A percentile compares a stretch with the other conserved stretches of the same genome.
phyloP scores from a whole-genome alignment of 2,888 invertebrate genomes.

The Euproctis similis region DNA sequence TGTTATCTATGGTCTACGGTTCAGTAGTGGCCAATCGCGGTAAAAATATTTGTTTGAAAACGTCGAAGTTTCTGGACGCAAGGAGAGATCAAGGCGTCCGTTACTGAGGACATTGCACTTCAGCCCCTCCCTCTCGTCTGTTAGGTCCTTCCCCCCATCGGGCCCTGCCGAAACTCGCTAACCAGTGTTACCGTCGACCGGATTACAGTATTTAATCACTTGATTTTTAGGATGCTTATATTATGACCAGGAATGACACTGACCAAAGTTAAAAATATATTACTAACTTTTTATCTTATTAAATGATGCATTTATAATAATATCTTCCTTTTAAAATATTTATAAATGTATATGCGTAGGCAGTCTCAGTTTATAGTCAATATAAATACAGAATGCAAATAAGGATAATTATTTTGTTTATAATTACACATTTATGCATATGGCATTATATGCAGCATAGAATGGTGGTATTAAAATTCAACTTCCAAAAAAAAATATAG shows the following conservation, averaged over 20 bases:
- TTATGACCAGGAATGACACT: conserved; percentile 18
- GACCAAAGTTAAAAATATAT: no score
- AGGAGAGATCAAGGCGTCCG: conserved; percentile 58
- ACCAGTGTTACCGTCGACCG: conserved; percentile 58
- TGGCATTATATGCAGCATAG: no score
- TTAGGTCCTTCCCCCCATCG: conserved; percentile 55
- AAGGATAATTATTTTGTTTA: no score
- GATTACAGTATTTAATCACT: conserved; percentile 65
- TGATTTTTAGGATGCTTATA: conserved; percentile 36
- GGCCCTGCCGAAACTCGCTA: conserved; percentile 66
- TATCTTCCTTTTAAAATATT: no score
- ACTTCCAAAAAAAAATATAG: no score
- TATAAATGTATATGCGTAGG: no score
- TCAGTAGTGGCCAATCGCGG: conserved; percentile 26
- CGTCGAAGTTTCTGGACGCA: conserved; percentile 41
- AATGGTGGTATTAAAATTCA: no score
- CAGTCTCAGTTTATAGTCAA: no score
- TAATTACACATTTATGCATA: no score
- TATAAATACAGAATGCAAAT: no score
- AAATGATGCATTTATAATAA: neutral
- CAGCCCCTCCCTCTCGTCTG: conserved; percentile 35
- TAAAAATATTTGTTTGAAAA: conserved; percentile 32
- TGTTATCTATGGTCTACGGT: no score
- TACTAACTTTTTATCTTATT: no score
- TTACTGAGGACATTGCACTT: conserved; percentile 76